These are phyloP conservation scores for Agonopterix heracliana DNA, from an alignment of 2,888 invertebrate genomes.

Conservation along the genomic window DNA sequence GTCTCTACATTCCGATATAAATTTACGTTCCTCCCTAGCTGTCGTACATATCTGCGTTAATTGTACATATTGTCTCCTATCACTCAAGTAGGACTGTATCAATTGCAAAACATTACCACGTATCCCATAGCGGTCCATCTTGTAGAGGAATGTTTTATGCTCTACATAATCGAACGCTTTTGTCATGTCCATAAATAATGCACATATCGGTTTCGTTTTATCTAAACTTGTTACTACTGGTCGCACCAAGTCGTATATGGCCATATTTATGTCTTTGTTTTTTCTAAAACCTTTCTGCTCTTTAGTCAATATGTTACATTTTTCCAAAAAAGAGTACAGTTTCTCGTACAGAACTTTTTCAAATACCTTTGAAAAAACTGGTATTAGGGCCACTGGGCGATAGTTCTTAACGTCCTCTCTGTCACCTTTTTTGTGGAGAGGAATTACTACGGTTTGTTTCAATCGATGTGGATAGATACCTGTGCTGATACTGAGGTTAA, in stretches of 20 bases:
- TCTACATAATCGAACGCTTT: slow-evolving; percentile 10
- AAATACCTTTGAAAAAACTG: slow-evolving; percentile 2
- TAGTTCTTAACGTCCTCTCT: neutral
- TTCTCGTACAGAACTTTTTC: neutral
- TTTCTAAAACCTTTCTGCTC: too few relatives aligned
- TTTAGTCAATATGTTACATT: slow-evolving; percentile 1
- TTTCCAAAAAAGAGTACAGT: neutral
- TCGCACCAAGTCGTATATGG: slow-evolving; percentile 3
- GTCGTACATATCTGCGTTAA: neutral
- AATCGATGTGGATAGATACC: slow-evolving; percentile 1
- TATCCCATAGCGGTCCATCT: slow-evolving; percentile 6
- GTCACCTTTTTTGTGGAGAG: slow-evolving; percentile 2
- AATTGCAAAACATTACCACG: slow-evolving; percentile 1
- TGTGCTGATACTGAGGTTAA: neutral
- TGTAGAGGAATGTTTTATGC: neutral
- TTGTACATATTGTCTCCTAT: neutral
- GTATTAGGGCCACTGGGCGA: slow-evolving; percentile 1
- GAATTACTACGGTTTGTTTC: neutral
- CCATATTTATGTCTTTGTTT: slow-evolving; percentile 2
- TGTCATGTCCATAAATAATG: slow-evolving; percentile 7
- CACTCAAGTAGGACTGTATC: slow-evolving; percentile 1
- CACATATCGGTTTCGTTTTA: neutral
- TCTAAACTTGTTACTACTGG: slow-evolving; percentile 1
- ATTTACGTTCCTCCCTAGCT: neutral
- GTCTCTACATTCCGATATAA: too few relatives aligned